These are phyloP conservation scores for Cotesia glomerata DNA, from an alignment of 1,140 invertebrate species.

Conservation along the genomic window DNA sequence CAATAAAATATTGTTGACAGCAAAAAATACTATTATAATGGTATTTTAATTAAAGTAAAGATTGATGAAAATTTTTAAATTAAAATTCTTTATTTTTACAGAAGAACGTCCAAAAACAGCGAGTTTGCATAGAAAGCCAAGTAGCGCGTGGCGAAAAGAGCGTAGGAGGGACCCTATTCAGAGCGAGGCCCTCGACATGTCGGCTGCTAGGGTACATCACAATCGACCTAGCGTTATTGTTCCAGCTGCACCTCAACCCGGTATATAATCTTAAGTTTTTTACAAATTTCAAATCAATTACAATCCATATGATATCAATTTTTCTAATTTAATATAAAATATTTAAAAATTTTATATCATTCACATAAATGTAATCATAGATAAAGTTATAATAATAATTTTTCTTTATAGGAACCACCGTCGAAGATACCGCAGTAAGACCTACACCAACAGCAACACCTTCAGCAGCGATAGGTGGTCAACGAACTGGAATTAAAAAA, in stretches of 20 bases:
- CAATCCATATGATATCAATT: no score
- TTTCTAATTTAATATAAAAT: background rate
- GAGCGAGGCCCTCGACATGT: constrained; percentile 61
- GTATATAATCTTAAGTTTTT: constrained; percentile 36
- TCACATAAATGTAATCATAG: no score
- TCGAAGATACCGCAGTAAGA: constrained; percentile 56
- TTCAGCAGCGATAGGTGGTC: constrained; percentile 50
- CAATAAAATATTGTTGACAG: background rate
- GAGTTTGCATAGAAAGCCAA: constrained; percentile 58
- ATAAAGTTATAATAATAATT: background rate
- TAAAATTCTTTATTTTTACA: constrained; percentile 33
- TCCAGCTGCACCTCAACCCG: constrained; percentile 54
- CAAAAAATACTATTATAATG: constrained; percentile 5
- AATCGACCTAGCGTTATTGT: constrained; percentile 60
- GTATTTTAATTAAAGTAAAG: background rate
- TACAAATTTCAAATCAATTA: background rate
- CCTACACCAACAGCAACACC: constrained; percentile 54
- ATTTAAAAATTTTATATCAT: background rate
- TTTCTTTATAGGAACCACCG: constrained; percentile 49
- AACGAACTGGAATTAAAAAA: constrained; percentile 54
- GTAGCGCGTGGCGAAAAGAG: constrained; percentile 60
- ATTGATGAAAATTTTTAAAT: background rate
- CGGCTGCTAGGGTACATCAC: constrained; percentile 52
- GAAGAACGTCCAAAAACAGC: constrained; percentile 58
- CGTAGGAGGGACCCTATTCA: constrained; percentile 61